These are phyloP conservation scores for Tragulus kanchil DNA, from an alignment of 2,113 vertebrate species.

Conservation along the genomic window DNA sequence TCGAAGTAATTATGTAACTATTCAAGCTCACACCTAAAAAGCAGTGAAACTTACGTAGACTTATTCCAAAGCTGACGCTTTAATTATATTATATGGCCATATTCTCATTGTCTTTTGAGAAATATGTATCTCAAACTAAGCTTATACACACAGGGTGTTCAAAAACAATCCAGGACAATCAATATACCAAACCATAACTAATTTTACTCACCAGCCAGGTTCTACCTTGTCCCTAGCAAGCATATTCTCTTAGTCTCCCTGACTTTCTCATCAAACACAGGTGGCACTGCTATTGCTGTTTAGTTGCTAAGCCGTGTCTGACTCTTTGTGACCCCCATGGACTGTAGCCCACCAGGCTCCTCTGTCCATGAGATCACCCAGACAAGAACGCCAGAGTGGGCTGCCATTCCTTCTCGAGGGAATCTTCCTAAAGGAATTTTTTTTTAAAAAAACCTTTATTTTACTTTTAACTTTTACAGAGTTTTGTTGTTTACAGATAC, in stretches of 20 bases:
- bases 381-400: background rate
- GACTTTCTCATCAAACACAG: conserved; percentile 37
- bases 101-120: conserved; percentile 16
- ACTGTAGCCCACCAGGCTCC: background rate
- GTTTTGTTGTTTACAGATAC: no score
- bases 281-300: background rate
- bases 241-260: background rate
- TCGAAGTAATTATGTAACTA: background rate
- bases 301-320: background rate
- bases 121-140: conserved; percentile 9
- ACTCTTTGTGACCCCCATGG: background rate
- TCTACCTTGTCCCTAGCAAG: conserved; percentile 6
- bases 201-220: background rate
- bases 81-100: background rate
- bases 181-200: background rate
- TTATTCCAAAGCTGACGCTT: background rate
- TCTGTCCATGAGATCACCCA: background rate
- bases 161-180: conserved; percentile 9
- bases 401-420: background rate
- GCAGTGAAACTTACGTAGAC: background rate
- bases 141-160: background rate
- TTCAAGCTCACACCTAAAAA: conserved; percentile 26
- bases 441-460: no score
- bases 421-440: background rate
- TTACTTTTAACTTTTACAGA: no score